Percentiles rank a stretch among this genome's conserved stretches.
These are phyloP conservation scores for Varanus komodoensis DNA, from an alignment of 2,113 vertebrate species.

Conservation along the genomic window DNA sequence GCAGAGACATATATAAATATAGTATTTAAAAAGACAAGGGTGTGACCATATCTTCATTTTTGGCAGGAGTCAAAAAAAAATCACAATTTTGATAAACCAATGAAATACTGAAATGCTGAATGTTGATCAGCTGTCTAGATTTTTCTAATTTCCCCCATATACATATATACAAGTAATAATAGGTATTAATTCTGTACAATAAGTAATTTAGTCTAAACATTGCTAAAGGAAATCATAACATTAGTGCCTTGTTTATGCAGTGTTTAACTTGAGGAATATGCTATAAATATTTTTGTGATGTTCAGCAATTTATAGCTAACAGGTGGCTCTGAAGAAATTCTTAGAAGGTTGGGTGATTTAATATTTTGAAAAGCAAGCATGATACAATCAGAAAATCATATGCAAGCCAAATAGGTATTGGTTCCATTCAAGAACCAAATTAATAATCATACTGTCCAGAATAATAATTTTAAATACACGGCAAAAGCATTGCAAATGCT, in stretches of 20 bases:
- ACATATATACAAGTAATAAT: background rate
- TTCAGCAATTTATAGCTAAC: slow-evolving; percentile 58
- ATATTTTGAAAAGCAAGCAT: slow-evolving; percentile 41
- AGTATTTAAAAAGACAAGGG: background rate
- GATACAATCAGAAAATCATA: slow-evolving; percentile 48
- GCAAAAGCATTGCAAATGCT: slow-evolving; percentile 38
- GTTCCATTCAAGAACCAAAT: slow-evolving; percentile 43
- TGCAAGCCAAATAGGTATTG: slow-evolving; percentile 34
- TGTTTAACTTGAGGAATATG: slow-evolving; percentile 58
- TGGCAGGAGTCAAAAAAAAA: background rate
- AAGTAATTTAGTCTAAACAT: slow-evolving; percentile 62
- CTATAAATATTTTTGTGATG: slow-evolving; percentile 45
- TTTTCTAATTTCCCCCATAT: background rate
- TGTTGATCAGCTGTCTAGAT: background rate
- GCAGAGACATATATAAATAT: background rate
- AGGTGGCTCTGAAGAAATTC: slow-evolving; percentile 57
- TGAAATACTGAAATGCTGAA: background rate
- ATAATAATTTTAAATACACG: slow-evolving; percentile 45
- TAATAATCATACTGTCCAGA: slow-evolving; percentile 35
- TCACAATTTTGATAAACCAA: background rate
- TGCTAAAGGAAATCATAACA: slow-evolving; percentile 56
- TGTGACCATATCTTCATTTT: background rate
- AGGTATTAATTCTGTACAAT: slow-evolving; percentile 17
- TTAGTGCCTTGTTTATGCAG: slow-evolving; percentile 50
- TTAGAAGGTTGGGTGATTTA: slow-evolving; percentile 50